Conservation (phyloP, 2,113 vertebrate genomes). For the Nerophis lumbriciformis region DNA sequence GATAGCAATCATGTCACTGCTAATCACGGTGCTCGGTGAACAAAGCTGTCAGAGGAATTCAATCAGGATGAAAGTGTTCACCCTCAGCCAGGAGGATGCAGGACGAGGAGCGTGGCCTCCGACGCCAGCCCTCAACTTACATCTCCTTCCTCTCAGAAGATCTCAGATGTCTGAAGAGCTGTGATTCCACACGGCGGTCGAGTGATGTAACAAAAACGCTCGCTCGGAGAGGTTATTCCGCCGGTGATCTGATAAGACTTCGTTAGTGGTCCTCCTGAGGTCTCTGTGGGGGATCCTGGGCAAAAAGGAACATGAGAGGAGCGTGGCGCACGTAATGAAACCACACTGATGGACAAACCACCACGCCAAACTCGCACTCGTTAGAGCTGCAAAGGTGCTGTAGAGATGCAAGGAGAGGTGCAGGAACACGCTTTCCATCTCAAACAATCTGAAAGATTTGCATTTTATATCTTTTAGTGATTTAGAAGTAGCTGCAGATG, state of each 20-base stretch:
- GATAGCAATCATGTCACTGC: constrained; percentile 48
- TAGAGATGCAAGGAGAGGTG: too few species aligned
- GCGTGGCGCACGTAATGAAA: background rate
- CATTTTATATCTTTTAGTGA: too few species aligned
- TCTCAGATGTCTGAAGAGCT: constrained; percentile 6
- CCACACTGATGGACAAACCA: background rate
- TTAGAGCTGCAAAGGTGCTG: too few species aligned
- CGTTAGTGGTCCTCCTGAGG: background rate
- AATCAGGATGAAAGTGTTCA: constrained; percentile 55
- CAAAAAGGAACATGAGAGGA: background rate
- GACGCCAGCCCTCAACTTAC: constrained; percentile 33
- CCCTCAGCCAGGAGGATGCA: constrained; percentile 22
- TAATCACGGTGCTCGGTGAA: constrained; percentile 53
- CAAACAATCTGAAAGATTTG: background rate
- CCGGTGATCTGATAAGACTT: background rate
- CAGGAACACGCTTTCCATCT: too few species aligned
- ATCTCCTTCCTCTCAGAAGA: constrained; percentile 11
- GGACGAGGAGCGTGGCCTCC: constrained; percentile 31
- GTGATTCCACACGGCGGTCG: constrained; percentile 3
- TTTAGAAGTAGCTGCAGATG: too few species aligned
- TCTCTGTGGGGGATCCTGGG: background rate
- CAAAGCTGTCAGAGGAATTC: constrained; percentile 55
- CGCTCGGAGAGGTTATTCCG: background rate
- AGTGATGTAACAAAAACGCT: background rate
- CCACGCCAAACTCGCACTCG: background rate